Percentiles rank a stretch among this genome's conserved stretches.
Conservation (phyloP, 1,140 invertebrate genomes). For the Conus betulinus region DNA sequence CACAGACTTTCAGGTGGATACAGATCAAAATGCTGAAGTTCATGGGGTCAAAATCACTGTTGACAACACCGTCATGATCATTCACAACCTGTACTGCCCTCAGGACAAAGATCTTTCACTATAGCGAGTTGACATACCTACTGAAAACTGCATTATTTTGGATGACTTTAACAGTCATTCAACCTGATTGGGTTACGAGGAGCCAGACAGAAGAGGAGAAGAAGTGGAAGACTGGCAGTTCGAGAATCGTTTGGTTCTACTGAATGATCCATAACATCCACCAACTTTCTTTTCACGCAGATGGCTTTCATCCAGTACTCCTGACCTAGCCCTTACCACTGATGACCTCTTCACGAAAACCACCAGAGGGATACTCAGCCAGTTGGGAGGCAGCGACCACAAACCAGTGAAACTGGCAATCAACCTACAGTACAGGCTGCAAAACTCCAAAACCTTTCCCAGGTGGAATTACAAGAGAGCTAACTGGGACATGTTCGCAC, state of each 20-base stretch:
- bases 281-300: conserved; percentile 40
- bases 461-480: background rate
- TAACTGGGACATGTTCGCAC: background rate
- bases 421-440: too few relatives aligned
- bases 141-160: conserved; percentile 11
- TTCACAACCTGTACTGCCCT: conserved; percentile 5
- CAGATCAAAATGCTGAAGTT: background rate
- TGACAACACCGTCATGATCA: background rate
- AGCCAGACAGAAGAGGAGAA: background rate
- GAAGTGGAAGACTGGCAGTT: conserved; percentile 34
- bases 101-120: background rate
- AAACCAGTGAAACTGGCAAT: background rate
- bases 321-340: conserved; percentile 28
- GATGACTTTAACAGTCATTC: conserved; percentile 38
- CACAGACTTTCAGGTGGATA: background rate
- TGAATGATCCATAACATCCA: conserved; percentile 17
- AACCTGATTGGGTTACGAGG: conserved; percentile 32
- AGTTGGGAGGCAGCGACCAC: conserved; percentile 34
- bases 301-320: conserved; percentile 23
- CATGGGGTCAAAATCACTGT: background rate
- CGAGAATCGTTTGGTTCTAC: conserved; percentile 17
- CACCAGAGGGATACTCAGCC: background rate
- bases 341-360: conserved; percentile 10
- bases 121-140: background rate
- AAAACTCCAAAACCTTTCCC: background rate